phyloP scores from a whole-genome alignment of 2,113 vertebrate species.

The Edolisoma coerulescens region DNA sequence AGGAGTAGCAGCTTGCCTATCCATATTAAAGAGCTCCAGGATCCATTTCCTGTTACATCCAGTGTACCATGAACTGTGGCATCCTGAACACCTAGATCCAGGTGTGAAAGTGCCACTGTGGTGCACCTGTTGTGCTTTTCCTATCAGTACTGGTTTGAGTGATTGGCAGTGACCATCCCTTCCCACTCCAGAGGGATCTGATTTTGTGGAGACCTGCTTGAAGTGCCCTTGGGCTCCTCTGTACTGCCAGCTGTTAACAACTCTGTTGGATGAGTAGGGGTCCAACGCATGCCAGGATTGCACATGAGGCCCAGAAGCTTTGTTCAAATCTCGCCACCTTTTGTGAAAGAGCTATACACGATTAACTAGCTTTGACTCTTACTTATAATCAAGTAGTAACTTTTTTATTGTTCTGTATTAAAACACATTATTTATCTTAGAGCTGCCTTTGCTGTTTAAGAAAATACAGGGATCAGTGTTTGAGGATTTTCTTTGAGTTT shows the following conservation, averaged over 20 bases:
- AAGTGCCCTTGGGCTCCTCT: not conserved
- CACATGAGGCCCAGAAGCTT: no score
- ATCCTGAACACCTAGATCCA: not conserved
- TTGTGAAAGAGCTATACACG: not conserved
- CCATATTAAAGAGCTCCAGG: not conserved
- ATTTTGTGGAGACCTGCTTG: not conserved
- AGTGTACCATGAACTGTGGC: not conserved
- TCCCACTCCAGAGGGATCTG: not conserved
- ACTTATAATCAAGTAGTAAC: not conserved
- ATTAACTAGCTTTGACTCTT: not conserved
- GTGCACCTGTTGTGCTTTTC: not conserved
- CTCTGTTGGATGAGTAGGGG: not conserved
- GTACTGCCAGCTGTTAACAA: rapidly evolving
- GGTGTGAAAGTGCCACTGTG: not conserved
- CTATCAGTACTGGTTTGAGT: not conserved
- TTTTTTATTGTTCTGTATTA: not conserved
- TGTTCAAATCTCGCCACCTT: not conserved
- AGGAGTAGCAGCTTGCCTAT: not conserved
- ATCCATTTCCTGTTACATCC: not conserved
- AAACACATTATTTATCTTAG: not conserved
- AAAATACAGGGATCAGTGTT: not conserved
- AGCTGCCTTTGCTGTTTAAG: not conserved
- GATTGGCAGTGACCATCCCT: not conserved
- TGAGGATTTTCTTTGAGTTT: not conserved
- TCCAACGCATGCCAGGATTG: not conserved